phyloP scores from a whole-genome alignment of 2,888 invertebrate genomes.

The Rhimphoctona megacephalus region DNA sequence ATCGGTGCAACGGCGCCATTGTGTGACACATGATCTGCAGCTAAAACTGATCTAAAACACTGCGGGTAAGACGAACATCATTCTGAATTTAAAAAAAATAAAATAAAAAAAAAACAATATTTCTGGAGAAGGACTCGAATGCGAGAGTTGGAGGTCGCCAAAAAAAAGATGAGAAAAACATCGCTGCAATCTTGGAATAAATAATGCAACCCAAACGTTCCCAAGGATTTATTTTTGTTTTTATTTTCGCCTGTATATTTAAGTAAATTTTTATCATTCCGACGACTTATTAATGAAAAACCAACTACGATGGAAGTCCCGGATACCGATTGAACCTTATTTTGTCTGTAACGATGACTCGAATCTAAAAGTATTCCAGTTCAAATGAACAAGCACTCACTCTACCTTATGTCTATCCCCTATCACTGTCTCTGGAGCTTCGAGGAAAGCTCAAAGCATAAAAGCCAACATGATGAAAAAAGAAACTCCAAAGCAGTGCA shows the following conservation, averaged over 20 bases:
- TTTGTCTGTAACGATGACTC: constrained; percentile 24
- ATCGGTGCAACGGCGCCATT: constrained; percentile 75
- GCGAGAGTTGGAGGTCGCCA: background rate
- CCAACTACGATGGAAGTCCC: background rate
- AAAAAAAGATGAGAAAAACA: background rate
- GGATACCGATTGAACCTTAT: background rate
- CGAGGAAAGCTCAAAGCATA: constrained; percentile 7
- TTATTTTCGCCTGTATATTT: background rate
- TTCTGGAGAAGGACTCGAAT: background rate
- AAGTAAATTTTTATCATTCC: background rate
- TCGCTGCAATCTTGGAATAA: background rate
- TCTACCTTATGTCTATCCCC: background rate
- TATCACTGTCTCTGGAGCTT: background rate
- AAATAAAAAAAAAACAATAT: constrained; percentile 11
- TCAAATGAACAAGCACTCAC: background rate
- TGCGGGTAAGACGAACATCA: constrained; percentile 10
- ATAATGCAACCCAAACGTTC: background rate
- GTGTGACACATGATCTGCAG: constrained; percentile 63
- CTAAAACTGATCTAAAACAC: constrained; percentile 62
- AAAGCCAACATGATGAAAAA: background rate
- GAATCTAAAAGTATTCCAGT: constrained; percentile 31
- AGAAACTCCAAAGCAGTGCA: constrained; percentile 12
- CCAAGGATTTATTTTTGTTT: background rate
- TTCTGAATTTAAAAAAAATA: too few relatives aligned
- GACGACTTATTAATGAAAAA: background rate